Evolutionary conservation across 2,888 invertebrate species (phyloP).

Genomic region (Boloria euphrosyne): DNA sequence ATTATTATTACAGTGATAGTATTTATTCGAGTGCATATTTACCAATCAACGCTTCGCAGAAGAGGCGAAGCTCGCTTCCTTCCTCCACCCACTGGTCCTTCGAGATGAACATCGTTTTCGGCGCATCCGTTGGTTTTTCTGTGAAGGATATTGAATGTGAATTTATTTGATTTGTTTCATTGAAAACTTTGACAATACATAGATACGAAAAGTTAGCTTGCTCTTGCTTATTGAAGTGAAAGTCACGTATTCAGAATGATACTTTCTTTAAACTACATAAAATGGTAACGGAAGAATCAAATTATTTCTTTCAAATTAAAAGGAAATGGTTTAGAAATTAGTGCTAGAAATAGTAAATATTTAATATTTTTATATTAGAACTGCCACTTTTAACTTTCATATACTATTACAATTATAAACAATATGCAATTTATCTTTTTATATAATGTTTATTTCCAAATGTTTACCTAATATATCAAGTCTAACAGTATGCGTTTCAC

Average conservation of each 20-base stretch:
- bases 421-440: background rate
- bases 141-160: conserved; percentile 56
- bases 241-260: conserved; percentile 17
- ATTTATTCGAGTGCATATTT: conserved; percentile 48
- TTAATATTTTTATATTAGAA: too few relatives aligned
- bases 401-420: too few relatives aligned
- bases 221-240: conserved; percentile 27
- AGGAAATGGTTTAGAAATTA: background rate
- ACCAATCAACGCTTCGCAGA: conserved; percentile 91
- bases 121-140: conserved; percentile 85
- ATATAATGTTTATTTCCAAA: background rate
- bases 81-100: conserved; percentile 84
- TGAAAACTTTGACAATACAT: too few relatives aligned
- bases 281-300: conserved; percentile 4
- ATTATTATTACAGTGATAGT: conserved; percentile 21
- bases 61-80: conserved; percentile 85
- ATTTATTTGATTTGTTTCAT: too few relatives aligned
- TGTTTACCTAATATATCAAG: conserved; percentile 85
- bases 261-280: conserved; percentile 24
- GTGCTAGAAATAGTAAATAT: too few relatives aligned
- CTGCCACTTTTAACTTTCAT: too few relatives aligned
- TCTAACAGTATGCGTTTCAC: conserved; percentile 84
- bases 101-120: conserved; percentile 86
- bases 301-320: conserved; percentile 11
- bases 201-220: conserved; percentile 1